Evolutionary conservation across 2,888 invertebrate genomes (phyloP), one percentile per base, ranked within the genome.

Genomic region (Andricus curvator): DNA sequence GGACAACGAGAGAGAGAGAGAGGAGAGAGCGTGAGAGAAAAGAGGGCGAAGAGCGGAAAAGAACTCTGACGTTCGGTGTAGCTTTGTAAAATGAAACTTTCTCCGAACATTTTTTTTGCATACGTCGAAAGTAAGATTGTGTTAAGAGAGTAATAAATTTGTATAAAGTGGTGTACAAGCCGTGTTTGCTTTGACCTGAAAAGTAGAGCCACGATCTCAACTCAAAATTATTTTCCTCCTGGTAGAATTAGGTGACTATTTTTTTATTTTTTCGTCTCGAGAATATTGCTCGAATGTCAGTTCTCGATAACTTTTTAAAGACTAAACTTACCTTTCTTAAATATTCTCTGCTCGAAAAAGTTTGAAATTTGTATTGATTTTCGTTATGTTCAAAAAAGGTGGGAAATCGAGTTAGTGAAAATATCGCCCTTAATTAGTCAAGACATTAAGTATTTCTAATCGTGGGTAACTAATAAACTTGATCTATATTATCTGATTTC

Each of bases 141-240:
- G 89, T 91, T 88, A 88, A 91, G 87, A 88, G 87, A 90, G 86
- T 87, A 91, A 91, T 90, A 90, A 91, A 91, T 91, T 91, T 91
- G 90, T 91, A 91, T 90, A 91, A 91, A 91, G 91, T 90, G 89
- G 89, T 90, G 88, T 88, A 90, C 51, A 80, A 80, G 77, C 64
- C 56, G 78, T 80, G 33, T 84, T 86, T 86, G 81, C 56, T 85
- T 84, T 84, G 78, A 79, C 83, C 82, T 65, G 78, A 79, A 81
- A 81, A 51, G 41, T 64, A 22, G 22, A 70, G 51, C 17, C 48
- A 29, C 29, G 8, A 44, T 25, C 41, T 68, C 22, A 68, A 68
- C 15, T 22, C 20, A 25, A 41, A 44, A 66, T 20, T 44, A 22
- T 68, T 68, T 68, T 68, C 44, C 25, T 68, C 25, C 44, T 66